A percentile compares a stretch with the other conserved stretches of the same genome.
These are phyloP conservation scores for Odontocolon sp. DNA, from an alignment of 2,888 invertebrate genomes.

Conservation along the genomic window DNA sequence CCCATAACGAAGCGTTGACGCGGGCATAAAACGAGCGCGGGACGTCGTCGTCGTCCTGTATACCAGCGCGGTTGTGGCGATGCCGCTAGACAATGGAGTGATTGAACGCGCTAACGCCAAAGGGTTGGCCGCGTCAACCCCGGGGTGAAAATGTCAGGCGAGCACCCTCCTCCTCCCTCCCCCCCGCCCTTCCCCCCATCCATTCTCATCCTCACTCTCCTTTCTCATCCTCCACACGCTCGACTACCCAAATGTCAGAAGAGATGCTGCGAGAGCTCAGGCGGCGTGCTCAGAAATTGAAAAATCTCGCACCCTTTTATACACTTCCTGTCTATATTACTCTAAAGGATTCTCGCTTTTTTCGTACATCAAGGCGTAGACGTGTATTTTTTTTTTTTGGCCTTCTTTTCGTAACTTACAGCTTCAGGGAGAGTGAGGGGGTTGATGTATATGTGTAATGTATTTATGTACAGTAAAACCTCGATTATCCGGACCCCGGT, in stretches of 20 bases:
- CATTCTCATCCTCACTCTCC: slow-evolving; percentile 28
- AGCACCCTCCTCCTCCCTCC: slow-evolving; percentile 38
- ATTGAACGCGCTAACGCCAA: slow-evolving; percentile 78
- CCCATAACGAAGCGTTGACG: slow-evolving; percentile 79
- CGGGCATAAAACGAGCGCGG: slow-evolving; percentile 77
- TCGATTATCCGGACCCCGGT: no score
- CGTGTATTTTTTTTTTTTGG: slow-evolving; percentile 17
- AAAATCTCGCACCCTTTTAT: slow-evolving; percentile 47
- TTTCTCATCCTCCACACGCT: slow-evolving; percentile 40
- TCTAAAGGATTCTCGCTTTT: slow-evolving; percentile 32
- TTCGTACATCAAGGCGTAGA: slow-evolving; percentile 29
- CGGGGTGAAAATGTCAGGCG: slow-evolving; percentile 79
- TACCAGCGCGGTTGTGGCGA: no score
- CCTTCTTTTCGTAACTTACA: slow-evolving; percentile 25
- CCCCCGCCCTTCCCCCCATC: slow-evolving; percentile 46
- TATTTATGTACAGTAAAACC: no score
- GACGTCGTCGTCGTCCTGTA: slow-evolving; percentile 33
- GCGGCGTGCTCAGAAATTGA: slow-evolving; percentile 53
- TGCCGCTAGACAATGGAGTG: slow-evolving; percentile 78
- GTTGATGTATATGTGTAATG: no score
- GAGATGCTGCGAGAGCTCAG: slow-evolving; percentile 29
- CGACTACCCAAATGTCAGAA: slow-evolving; percentile 59
- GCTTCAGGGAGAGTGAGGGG: no score
- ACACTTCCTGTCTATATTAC: slow-evolving; percentile 62
- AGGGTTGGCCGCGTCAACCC: slow-evolving; percentile 79